Percentiles rank a stretch among this genome's conserved stretches.
Evolutionary conservation across 2,888 invertebrate species (phyloP).

Genomic region (Drosophila macrothrix): DNA sequence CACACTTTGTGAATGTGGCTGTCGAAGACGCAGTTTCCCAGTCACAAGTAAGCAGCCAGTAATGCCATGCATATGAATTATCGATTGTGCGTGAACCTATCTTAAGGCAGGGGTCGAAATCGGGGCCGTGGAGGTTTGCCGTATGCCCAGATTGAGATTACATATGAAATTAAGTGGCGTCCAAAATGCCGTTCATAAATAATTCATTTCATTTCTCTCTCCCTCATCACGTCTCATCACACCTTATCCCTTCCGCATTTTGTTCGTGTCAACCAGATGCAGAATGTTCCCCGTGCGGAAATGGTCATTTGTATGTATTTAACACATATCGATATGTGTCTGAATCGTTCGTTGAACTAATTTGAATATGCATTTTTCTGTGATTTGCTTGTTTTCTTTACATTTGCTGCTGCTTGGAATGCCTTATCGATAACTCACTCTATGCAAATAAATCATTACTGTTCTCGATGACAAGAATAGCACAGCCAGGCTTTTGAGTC

Average conservation of each 20-base stretch:
- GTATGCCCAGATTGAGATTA: constrained; percentile 52
- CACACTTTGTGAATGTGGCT: not conserved
- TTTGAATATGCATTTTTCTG: constrained; percentile 39
- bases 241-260: constrained; percentile 5
- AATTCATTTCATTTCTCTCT: constrained; percentile 60
- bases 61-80: constrained; percentile 76
- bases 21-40: not conserved
- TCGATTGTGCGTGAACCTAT: constrained; percentile 75
- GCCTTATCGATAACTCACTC: constrained; percentile 24
- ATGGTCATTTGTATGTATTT: constrained; percentile 62
- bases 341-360: constrained; percentile 12
- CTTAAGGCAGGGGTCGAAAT: constrained; percentile 12
- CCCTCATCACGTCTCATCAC: constrained; percentile 1
- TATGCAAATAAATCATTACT: not conserved
- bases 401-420: not conserved
- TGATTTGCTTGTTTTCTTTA: constrained; percentile 15
- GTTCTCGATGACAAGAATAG: constrained; percentile 2
- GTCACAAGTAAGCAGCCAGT: constrained; percentile 14
- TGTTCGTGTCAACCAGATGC: constrained; percentile 37
- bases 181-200: constrained; percentile 64
- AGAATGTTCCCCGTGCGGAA: constrained; percentile 58
- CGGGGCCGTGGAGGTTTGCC: not conserved
- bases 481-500: not conserved
- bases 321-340: constrained; percentile 58
- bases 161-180: constrained; percentile 71